Conservation (phyloP, 2,888 invertebrate species). For the Megastigmus dorsalis region DNA sequence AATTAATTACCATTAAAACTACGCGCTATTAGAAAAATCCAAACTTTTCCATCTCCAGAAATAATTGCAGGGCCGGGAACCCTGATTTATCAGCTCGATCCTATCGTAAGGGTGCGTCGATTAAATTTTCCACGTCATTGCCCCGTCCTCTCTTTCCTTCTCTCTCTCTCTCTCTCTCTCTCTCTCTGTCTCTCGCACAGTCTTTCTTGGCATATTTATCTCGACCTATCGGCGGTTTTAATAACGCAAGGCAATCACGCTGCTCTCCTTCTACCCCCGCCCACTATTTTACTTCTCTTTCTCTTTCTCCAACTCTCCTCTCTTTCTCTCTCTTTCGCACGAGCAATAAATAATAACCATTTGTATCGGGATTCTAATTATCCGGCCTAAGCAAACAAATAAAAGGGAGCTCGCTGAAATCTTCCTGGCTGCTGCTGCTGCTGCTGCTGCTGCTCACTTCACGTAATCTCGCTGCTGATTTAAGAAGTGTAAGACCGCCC, state of each 20-base stretch:
- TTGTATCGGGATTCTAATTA: slow-evolving; percentile 74
- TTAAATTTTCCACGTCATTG: slow-evolving; percentile 55
- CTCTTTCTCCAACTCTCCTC: background rate
- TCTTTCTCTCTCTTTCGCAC: slow-evolving; percentile 9
- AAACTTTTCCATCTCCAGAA: slow-evolving; percentile 1
- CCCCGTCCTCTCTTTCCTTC: slow-evolving; percentile 44
- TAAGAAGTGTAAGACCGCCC: slow-evolving; percentile 74
- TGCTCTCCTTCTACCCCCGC: background rate
- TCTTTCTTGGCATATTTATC: slow-evolving; percentile 59
- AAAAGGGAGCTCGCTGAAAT: slow-evolving; percentile 58
- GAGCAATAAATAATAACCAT: slow-evolving; percentile 71
- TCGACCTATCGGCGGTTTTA: slow-evolving; percentile 65
- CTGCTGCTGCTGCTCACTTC: slow-evolving; percentile 7
- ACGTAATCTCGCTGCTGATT: slow-evolving; percentile 62
- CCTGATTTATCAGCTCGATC: slow-evolving; percentile 46
- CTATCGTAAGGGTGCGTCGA: slow-evolving; percentile 52
- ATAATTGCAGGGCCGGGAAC: background rate
- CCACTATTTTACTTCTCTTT: background rate
- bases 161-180: slow-evolving; percentile 39
- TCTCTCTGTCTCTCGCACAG: slow-evolving; percentile 40
- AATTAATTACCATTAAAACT: slow-evolving; percentile 25
- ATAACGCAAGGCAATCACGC: slow-evolving; percentile 69
- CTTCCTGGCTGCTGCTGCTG: slow-evolving; percentile 5
- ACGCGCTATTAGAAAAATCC: background rate
- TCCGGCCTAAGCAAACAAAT: slow-evolving; percentile 73